Evolutionary conservation across 2,797 vertebrate species (phyloP), one percentile per base, ranked within the genome.

Genomic region (Rhynchotus rufescens): DNA sequence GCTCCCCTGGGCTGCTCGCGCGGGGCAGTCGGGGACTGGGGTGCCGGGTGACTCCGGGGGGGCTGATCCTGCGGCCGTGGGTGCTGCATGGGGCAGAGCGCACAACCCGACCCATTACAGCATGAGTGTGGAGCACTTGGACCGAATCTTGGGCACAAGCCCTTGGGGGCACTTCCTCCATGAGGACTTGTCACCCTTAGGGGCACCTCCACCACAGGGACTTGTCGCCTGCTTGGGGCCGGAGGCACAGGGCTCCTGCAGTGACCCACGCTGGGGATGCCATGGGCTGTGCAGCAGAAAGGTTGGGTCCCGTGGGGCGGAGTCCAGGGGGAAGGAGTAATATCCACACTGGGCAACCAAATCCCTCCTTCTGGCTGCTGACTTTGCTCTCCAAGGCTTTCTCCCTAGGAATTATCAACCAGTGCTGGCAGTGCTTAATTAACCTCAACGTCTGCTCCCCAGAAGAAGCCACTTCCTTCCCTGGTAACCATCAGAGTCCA

Each of bases 121-220:
- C 13, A 49, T 12, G 36, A 0, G 4, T 6, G 34, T n/a, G 26
- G 28, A 28, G 26, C 36, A 17, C 38, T 68, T 47, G 77, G 79
- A 66, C 6, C 0, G 0, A 84, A 34, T 12, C 32, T 54, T 1
- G 0, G 22, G 22, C 2, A 13, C 3, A 3, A 13, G 4, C 14
- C 10, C 4, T 45, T 8, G n/a, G 49, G 32, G 59, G 3, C 26
- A 44, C 10, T 34, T 72, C 42, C 22, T 7, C 4, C 65, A 5
- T 12, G 12, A 45, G 42, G 13, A 21, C 6, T 2, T 1, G 6
- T 14, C 17, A 2, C 4, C 49, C 1, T 23, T 15, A 22, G 59
- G 59, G 23, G 10, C 47, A 49, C 22, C 22, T 49, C 47, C 22
- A 7, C 4, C 65, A 5, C 14, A 13, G 51, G 42, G 13, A 21